Evolutionary conservation across 2,888 invertebrate species (phyloP), one percentile per base, ranked within the genome.

Genomic region (Loripinus fragilis): DNA sequence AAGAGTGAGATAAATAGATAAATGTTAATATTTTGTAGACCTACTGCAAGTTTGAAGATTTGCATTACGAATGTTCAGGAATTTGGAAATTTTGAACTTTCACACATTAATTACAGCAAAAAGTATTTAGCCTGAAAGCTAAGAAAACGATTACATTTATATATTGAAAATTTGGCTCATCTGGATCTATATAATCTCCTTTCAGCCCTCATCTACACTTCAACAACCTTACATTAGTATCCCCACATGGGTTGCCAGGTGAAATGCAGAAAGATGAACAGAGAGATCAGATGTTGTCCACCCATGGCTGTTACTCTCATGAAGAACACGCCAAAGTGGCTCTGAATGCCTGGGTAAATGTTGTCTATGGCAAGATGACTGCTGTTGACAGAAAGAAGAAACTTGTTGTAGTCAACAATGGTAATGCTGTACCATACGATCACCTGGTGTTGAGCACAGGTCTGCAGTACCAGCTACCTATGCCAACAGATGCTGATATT

Each of bases 201-300:
- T 87, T 60, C 87, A 93, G 95, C 68, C 94, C 95, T 76, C 95
- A 95, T 89, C 90, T 95, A 45, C 95, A 95, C 0, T 96, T 96
- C 92, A 95, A 95, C 73, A 96, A 96, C 90, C 91, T 97, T 25
- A 96, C 96, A 0, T 91, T 97, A 65, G 94, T 97, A 1, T 96
- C 96, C 0, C 95, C 95, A 2, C 95, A 96, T 87, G 96, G 96
- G 0, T 88, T 96, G 64, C 95, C 92, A 0, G 93, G 93, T 25
- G 92, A 93, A 71, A 84, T 92, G 79, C 74, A 89, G 0, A 89
- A 90, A 1, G 91, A 92, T 78, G 82, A 87, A 33, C 80, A 90
- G 20, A 81, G 91, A 41, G 91, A 93, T 48, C 81, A 86, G 48
- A 88, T 93, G 87, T 74, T 91, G 50, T 85, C 85, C 10, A 76